Base-by-base conservation (phyloP, 2,797 vertebrate species). In the Melanotaenia trifasciata region DNA sequence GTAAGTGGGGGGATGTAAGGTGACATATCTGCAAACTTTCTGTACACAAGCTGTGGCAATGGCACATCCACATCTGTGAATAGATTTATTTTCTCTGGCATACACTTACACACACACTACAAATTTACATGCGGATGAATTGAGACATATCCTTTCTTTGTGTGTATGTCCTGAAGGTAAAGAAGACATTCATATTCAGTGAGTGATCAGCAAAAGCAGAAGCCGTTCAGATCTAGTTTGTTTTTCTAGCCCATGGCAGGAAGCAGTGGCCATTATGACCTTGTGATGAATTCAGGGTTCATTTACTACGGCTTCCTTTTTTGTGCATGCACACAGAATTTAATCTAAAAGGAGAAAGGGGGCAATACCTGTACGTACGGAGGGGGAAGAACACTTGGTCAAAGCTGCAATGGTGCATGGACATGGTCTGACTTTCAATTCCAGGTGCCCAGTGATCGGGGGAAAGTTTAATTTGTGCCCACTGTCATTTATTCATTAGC, bases 401-500 rank as follows among this genome's bases (percentile, higher is more conserved):
- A 64, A 40, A 62, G 40, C 67, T 30, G 33, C 40, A 16, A n/a
- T 56, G 11, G 0, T 8, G 74, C 63, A 76, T 33, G 24, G 24
- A 60, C 58, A 57, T 67, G 70, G 70, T 62, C 83, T 89, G 89
- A 91, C 82, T 94, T 72, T 86, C 83, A 84, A 89, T 91, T 84
- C 78, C 90, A 90, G 92, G 87, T 87, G 88, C 88, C 60, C 78
- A 30, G 88, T 94, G 91, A 93, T 94, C 90, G 92, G 81, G 90
- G 93, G 64, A 95, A 94, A 90, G 93, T 95, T 95, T 95, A 94
- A 96, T 96, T 95, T 93, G 89, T 90, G 90, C 87, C 84, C 83
- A 47, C 90, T 94, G 95, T 96, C 95, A 96, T 95, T 96, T 96
- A 97, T 96, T 97, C 96, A 97, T 97, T 96, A 96, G 94, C 90